Conservation (phyloP, 2,113 vertebrate genomes). For the Tapirus terrestris region DNA sequence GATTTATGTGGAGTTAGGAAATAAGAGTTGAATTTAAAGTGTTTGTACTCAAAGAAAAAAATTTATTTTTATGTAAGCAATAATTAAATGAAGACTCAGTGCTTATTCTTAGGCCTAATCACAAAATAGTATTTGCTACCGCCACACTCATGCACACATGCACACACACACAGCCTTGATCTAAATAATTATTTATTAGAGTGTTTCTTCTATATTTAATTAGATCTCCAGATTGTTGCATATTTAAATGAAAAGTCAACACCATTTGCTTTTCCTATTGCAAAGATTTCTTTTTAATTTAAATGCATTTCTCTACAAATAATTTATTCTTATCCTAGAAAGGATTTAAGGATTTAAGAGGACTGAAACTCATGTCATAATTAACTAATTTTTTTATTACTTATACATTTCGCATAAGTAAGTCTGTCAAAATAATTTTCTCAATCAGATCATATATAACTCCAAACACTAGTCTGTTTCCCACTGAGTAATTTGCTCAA, state of each 20-base stretch:
- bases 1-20: neutral
- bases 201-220: neutral
- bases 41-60: neutral
- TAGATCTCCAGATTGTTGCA: neutral
- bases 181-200: neutral
- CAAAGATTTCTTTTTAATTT: neutral
- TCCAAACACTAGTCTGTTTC: neutral
- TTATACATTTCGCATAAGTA: neutral
- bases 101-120: neutral
- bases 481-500: neutral
- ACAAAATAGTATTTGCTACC: neutral
- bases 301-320: neutral
- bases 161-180: neutral
- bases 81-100: neutral
- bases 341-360: neutral
- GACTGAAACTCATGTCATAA: neutral
- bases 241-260: neutral
- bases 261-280: neutral
- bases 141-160: neutral
- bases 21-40: neutral
- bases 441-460: neutral
- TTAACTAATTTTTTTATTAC: neutral
- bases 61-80: neutral
- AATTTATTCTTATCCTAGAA: neutral
- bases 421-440: neutral